Evolutionary conservation across 1,140 invertebrate genomes (phyloP).

Genomic region (Sitophilus oryzae): DNA sequence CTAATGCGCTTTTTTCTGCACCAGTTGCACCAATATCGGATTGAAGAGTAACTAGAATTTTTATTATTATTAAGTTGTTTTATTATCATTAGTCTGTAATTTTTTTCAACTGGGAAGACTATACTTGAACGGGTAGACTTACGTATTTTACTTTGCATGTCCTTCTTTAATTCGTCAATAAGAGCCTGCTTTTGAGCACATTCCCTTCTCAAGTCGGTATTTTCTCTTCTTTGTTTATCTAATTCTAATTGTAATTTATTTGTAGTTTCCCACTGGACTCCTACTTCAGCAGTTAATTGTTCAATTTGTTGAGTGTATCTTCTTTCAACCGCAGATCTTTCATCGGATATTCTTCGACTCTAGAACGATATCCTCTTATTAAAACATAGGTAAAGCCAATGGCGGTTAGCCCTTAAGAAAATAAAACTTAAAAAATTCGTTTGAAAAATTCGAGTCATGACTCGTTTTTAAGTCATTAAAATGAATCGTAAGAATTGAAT

Average conservation of each 20-base stretch:
- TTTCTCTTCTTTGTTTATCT: constrained; percentile 68
- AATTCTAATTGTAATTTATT: constrained; percentile 69
- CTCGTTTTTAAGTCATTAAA: no score
- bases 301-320: constrained; percentile 68
- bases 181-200: constrained; percentile 62
- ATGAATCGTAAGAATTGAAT: no score
- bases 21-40: constrained; percentile 65
- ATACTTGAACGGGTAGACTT: constrained; percentile 28
- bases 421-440: no score
- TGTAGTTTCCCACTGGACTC: constrained; percentile 70
- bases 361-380: constrained; percentile 2
- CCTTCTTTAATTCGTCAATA: constrained; percentile 72
- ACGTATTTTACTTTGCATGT: constrained; percentile 69
- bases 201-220: constrained; percentile 66
- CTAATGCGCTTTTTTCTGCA: constrained; percentile 67
- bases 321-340: constrained; percentile 64
- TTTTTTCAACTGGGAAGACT: not conserved
- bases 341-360: constrained; percentile 56
- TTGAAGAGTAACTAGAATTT: constrained; percentile 56
- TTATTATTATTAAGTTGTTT: no score
- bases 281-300: constrained; percentile 68
- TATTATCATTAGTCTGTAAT: no score
- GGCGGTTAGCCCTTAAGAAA: no score
- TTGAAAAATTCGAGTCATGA: no score
- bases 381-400: not conserved